These are phyloP conservation scores for Drosophila parthenogenetica DNA, from an alignment of 2,888 invertebrate species.

Conservation along the genomic window DNA sequence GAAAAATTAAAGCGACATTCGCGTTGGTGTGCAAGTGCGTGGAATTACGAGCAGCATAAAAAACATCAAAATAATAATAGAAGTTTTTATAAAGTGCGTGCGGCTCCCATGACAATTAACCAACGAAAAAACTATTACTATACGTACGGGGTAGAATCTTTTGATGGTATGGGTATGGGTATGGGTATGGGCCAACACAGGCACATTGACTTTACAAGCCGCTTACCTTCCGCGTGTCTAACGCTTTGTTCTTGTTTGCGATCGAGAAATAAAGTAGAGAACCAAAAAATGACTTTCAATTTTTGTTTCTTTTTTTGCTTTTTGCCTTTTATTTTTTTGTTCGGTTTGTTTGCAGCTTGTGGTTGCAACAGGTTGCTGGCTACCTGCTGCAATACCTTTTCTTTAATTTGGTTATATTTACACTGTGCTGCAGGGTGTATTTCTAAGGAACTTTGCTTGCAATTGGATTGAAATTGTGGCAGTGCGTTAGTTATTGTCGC, in stretches of 20 bases:
- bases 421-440: slow-evolving; percentile 30
- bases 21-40: slow-evolving; percentile 69
- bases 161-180: background rate
- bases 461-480: background rate
- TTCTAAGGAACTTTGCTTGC: slow-evolving; percentile 12
- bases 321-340: no score
- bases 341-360: slow-evolving; percentile 26
- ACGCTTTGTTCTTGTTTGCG: slow-evolving; percentile 37
- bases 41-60: slow-evolving; percentile 55
- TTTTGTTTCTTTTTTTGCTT: slow-evolving; percentile 37
- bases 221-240: slow-evolving; percentile 43
- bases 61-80: slow-evolving; percentile 2
- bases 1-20: slow-evolving; percentile 71
- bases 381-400: slow-evolving; percentile 26
- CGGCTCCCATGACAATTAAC: slow-evolving; percentile 68
- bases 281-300: slow-evolving; percentile 66
- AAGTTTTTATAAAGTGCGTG: slow-evolving; percentile 47
- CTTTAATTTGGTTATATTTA: background rate
- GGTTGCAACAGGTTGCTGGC: slow-evolving; percentile 54
- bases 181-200: slow-evolving; percentile 12
- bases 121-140: background rate
- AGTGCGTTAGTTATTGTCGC: background rate
- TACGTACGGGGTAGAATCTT: background rate
- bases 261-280: slow-evolving; percentile 23
- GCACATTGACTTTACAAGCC: slow-evolving; percentile 62